Percentiles rank a stretch among this genome's conserved stretches.
phyloP scores from a whole-genome alignment of 2,797 vertebrate species.

The Enteromius radiatus region DNA sequence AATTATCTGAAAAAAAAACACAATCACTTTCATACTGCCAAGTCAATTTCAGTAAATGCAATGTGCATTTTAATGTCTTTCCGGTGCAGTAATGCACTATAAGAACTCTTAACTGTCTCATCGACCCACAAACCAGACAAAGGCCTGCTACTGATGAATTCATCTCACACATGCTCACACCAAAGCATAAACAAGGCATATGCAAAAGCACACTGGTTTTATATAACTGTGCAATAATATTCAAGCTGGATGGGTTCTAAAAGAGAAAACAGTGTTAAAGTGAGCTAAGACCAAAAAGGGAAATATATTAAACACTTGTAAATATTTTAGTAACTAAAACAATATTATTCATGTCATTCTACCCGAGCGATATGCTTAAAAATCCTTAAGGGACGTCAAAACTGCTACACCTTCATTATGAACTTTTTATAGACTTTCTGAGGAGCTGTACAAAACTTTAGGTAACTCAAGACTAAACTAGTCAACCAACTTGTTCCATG shows the following conservation, averaged over 20 bases:
- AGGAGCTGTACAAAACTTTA: background rate
- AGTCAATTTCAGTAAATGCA: background rate
- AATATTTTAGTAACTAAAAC: conserved; percentile 30
- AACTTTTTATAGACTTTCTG: background rate
- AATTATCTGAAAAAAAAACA: background rate
- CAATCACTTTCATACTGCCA: background rate
- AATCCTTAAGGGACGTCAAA: background rate
- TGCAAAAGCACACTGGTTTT: background rate
- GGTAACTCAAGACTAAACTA: background rate
- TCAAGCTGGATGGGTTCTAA: background rate
- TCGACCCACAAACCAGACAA: conserved; percentile 6
- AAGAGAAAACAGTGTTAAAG: background rate
- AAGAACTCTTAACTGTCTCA: background rate
- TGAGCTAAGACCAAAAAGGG: background rate
- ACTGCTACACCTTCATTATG: background rate
- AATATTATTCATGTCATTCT: background rate
- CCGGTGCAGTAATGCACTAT: background rate
- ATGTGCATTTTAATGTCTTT: background rate
- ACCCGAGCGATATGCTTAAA: background rate
- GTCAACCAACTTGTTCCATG: background rate
- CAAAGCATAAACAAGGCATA: background rate
- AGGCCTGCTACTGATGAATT: background rate
- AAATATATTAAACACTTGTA: background rate
- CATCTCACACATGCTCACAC: background rate
- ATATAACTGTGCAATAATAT: background rate